These are phyloP conservation scores for Lytechinus pictus DNA, from an alignment of 35 echinoderm and acorn worm species.

Conservation along the genomic window DNA sequence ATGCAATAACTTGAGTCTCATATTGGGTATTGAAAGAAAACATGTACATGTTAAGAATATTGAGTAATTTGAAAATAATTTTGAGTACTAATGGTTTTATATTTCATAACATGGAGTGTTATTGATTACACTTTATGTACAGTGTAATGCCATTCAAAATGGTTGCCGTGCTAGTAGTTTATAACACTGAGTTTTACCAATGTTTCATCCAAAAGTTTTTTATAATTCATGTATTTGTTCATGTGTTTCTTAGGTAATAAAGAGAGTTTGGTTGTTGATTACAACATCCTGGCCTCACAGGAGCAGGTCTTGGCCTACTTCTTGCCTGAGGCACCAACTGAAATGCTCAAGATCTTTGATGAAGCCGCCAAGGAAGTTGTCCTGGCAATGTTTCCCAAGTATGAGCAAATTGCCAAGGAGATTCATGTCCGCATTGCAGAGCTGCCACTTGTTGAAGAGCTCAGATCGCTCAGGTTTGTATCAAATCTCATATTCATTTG, in stretches of 20 bases:
- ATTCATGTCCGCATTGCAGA: slow-evolving; percentile 98
- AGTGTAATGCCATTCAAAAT: too few species aligned
- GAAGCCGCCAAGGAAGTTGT: slow-evolving; percentile 96
- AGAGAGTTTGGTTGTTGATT: slow-evolving; percentile 92
- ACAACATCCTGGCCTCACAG: slow-evolving; percentile 94
- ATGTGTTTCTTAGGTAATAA: slow-evolving; percentile 75
- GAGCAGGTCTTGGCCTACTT: slow-evolving; percentile 97
- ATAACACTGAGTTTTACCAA: too few species aligned
- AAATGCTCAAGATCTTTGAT: slow-evolving; percentile 98
- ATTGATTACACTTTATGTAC: too few species aligned
- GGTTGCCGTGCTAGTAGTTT: too few species aligned
- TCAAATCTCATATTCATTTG: not conserved
- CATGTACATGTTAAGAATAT: too few species aligned
- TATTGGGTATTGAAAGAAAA: too few species aligned
- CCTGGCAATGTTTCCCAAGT: slow-evolving; percentile 92
- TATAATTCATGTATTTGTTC: not conserved
- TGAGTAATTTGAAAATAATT: too few species aligned
- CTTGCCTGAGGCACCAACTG: slow-evolving; percentile 91
- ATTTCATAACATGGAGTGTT: too few species aligned
- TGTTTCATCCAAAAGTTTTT: too few species aligned
- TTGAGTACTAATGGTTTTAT: too few species aligned
- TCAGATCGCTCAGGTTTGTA: slow-evolving; percentile 85
- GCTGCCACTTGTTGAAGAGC: slow-evolving; percentile 92
- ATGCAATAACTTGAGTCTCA: too few species aligned
- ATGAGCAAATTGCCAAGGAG: slow-evolving; percentile 95